phyloP scores from a whole-genome alignment of 2,113 vertebrate genomes.

The Campylomormyrus tamandua region DNA sequence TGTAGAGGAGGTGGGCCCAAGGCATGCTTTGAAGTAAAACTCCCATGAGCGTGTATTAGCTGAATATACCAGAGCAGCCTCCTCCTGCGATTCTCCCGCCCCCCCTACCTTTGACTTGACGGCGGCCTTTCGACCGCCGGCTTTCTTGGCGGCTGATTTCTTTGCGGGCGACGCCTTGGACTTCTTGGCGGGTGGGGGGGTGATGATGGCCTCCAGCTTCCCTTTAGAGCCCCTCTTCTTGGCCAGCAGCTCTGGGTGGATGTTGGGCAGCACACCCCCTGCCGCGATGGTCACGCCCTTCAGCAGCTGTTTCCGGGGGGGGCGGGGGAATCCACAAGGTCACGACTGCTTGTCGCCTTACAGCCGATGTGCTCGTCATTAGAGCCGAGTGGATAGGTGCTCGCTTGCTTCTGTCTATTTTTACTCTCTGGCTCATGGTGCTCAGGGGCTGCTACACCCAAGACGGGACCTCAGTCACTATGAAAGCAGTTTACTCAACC shows the following conservation, averaged over 20 bases:
- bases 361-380: not conserved
- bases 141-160: constrained; percentile 76
- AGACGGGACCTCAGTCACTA: not conserved
- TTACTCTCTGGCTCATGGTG: not conserved
- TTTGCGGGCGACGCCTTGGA: constrained; percentile 72
- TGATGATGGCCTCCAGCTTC: constrained; percentile 87
- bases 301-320: constrained; percentile 64
- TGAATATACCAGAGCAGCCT: not conserved
- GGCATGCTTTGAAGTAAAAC: too few species aligned
- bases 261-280: constrained; percentile 93
- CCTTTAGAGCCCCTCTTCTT: constrained; percentile 91
- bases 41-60: not conserved
- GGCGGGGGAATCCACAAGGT: not conserved
- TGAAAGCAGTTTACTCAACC: not conserved
- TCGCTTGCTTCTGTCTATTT: not conserved
- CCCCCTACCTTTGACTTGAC: constrained; percentile 76
- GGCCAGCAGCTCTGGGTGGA: constrained; percentile 89
- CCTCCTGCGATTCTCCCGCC: not conserved
- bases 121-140: constrained; percentile 70
- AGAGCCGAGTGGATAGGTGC: not conserved
- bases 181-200: constrained; percentile 83
- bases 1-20: too few species aligned
- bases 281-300: constrained; percentile 97
- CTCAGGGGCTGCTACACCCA: not conserved
- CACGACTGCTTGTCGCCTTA: not conserved